phyloP scores from a whole-genome alignment of 2,888 invertebrate genomes.

The Amaurobius ferox region DNA sequence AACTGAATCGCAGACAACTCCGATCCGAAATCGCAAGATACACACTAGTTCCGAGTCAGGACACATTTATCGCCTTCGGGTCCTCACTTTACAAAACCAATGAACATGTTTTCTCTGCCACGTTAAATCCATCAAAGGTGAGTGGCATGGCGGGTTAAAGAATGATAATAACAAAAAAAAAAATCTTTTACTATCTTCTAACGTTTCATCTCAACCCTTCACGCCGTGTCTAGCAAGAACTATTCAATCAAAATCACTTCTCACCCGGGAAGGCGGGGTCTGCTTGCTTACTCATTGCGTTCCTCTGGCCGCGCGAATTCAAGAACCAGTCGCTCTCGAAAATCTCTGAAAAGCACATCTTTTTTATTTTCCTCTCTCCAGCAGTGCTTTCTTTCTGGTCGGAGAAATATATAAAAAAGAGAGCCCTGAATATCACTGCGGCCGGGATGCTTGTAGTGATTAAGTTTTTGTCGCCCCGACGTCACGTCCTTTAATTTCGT shows the following conservation, averaged over 20 bases:
- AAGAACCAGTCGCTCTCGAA: not conserved
- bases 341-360: not conserved
- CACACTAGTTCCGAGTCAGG: no score
- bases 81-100: no score
- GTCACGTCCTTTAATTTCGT: constrained; percentile 40
- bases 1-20: no score
- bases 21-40: no score
- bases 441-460: constrained; percentile 22
- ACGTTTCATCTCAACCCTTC: not conserved
- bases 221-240: not conserved
- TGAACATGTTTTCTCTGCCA: no score
- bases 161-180: no score
- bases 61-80: no score
- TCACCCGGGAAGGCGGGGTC: not conserved
- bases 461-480: constrained; percentile 24
- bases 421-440: no score
- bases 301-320: not conserved
- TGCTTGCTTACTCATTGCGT: not conserved
- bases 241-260: not conserved
- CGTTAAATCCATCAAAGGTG: no score
- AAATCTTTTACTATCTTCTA: no score
- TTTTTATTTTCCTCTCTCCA: not conserved
- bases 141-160: no score
- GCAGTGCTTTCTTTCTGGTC: not conserved
- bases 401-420: not conserved